Evolutionary conservation across 2,888 invertebrate species (phyloP).

Genomic region (Erebia epiphron): DNA sequence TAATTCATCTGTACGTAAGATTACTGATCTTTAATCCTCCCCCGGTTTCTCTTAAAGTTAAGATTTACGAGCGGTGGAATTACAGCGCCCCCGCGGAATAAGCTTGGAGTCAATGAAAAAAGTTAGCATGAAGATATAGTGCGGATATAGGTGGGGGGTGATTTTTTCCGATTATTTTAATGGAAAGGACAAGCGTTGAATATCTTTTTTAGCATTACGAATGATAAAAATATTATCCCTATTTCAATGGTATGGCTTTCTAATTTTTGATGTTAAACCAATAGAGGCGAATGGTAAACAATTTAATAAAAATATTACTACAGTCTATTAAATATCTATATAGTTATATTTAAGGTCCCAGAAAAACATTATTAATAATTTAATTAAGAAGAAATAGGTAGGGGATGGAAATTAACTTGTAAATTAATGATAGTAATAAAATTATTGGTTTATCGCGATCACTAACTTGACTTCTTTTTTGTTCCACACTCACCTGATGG

Average conservation of each 20-base stretch:
- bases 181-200: constrained; percentile 12
- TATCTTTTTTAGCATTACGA: background rate
- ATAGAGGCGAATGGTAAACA: too few species aligned
- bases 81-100: constrained; percentile 84
- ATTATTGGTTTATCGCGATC: too few species aligned
- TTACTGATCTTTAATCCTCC: constrained; percentile 90
- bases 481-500: too few species aligned
- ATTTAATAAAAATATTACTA: too few species aligned
- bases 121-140: constrained; percentile 60
- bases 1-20: constrained; percentile 88
- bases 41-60: constrained; percentile 86
- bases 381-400: too few species aligned
- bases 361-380: too few species aligned
- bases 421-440: too few species aligned
- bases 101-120: constrained; percentile 75
- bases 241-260: too few species aligned
- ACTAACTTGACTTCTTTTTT: too few species aligned
- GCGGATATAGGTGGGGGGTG: constrained; percentile 40
- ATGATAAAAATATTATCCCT: too few species aligned
- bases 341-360: background rate
- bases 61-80: constrained; percentile 87
- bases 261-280: too few species aligned
- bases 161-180: constrained; percentile 26
- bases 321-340: background rate
- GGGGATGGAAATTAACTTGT: too few species aligned